Conservation (phyloP, 2,888 invertebrate genomes). For the Apantesis nais region DNA sequence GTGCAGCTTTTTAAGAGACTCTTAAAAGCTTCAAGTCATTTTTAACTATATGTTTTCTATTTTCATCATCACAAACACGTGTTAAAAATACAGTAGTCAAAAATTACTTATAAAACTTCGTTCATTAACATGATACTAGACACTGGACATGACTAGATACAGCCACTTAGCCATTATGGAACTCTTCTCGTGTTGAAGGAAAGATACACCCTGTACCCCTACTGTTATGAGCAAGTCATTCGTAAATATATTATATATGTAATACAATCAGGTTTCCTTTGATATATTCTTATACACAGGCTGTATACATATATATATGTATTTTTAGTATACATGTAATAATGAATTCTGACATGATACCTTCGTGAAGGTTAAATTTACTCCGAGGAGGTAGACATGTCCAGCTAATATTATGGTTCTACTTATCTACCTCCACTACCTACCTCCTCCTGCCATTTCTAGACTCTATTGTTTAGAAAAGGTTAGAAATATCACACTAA, state of each 20-base stretch:
- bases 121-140: no score
- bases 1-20: conserved; percentile 49
- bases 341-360: background rate
- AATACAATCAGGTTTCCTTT: background rate
- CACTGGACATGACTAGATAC: no score
- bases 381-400: no score
- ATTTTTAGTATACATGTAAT: background rate
- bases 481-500: background rate
- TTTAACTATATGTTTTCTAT: background rate
- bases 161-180: background rate
- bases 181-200: background rate
- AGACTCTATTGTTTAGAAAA: no score
- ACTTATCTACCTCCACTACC: no score
- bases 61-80: background rate
- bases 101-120: background rate
- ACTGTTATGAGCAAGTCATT: background rate
- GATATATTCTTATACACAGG: background rate
- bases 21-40: conserved; percentile 28
- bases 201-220: background rate
- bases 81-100: background rate
- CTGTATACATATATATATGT: background rate
- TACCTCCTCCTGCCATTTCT: no score
- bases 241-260: background rate
- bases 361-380: background rate
- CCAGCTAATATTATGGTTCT: no score